phyloP scores from a whole-genome alignment of 2,888 invertebrate genomes.

The Colostygia pectinataria region DNA sequence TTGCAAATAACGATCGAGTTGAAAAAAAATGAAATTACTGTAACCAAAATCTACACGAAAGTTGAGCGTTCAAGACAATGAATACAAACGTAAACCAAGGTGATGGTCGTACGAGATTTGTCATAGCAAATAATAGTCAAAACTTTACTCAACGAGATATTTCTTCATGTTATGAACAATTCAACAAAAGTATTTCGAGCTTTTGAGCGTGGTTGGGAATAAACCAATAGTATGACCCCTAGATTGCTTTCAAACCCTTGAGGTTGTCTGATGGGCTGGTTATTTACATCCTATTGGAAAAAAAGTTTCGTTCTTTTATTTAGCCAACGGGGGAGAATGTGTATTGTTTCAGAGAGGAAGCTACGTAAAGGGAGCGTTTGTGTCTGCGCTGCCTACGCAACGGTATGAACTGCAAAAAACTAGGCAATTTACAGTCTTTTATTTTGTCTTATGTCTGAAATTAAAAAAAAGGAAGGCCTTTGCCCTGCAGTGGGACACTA shows the following conservation, averaged over 20 bases:
- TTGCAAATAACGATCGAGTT: too few relatives aligned
- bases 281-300: slow-evolving; percentile 66
- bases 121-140: too few relatives aligned
- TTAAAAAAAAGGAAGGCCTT: too few relatives aligned
- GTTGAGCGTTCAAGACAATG: too few relatives aligned
- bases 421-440: neutral
- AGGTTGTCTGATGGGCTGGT: slow-evolving; percentile 61
- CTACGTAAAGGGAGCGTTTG: slow-evolving; percentile 1
- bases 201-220: slow-evolving; percentile 16
- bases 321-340: slow-evolving; percentile 45
- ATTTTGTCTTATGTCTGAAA: neutral
- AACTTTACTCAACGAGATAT: too few relatives aligned
- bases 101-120: too few relatives aligned
- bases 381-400: neutral
- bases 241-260: slow-evolving; percentile 71
- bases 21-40: too few relatives aligned
- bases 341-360: slow-evolving; percentile 35
- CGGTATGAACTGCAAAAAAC: slow-evolving; percentile 4
- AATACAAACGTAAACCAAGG: too few relatives aligned
- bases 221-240: slow-evolving; percentile 47
- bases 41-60: too few relatives aligned
- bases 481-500: too few relatives aligned
- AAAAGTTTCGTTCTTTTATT: slow-evolving; percentile 53
- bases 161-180: too few relatives aligned
- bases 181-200: neutral